Evolutionary conservation across 2,113 vertebrate genomes (phyloP).

Genomic region (Antigone vipio): DNA sequence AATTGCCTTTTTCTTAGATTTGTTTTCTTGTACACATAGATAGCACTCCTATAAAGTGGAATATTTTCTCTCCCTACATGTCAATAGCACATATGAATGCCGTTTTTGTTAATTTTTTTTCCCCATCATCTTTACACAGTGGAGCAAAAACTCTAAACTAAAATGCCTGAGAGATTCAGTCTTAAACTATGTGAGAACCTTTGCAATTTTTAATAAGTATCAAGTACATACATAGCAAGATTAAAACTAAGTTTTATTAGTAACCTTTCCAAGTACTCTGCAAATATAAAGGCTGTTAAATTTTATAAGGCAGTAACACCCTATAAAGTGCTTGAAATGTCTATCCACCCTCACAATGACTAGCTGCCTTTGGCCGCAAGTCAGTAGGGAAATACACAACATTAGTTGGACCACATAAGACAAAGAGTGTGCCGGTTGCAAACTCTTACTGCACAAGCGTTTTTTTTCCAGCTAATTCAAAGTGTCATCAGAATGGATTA

Average conservation of each 20-base stretch:
- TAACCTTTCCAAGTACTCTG: not conserved
- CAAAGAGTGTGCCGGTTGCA: not conserved
- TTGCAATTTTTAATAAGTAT: not conserved
- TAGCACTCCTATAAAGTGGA: not conserved
- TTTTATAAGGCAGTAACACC: not conserved
- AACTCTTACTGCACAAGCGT: not conserved
- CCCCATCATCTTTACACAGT: not conserved
- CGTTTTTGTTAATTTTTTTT: not conserved
- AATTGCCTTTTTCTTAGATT: not conserved
- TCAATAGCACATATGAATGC: not conserved
- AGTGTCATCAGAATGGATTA: slow-evolving; percentile 67
- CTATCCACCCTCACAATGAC: not conserved
- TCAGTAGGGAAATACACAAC: not conserved
- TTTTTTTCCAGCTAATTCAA: slow-evolving; percentile 64
- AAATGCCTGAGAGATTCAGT: not conserved
- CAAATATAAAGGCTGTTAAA: not conserved
- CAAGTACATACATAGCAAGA: not conserved
- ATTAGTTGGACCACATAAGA: not conserved
- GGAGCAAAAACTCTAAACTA: not conserved
- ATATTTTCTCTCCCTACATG: not conserved
- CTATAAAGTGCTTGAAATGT: not conserved
- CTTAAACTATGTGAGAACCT: not conserved
- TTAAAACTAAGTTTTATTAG: not conserved
- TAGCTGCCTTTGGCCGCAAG: not conserved
- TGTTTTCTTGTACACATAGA: not conserved